Base-by-base conservation (phyloP, 2,888 invertebrate species). In the Xanthia icteritia region DNA sequence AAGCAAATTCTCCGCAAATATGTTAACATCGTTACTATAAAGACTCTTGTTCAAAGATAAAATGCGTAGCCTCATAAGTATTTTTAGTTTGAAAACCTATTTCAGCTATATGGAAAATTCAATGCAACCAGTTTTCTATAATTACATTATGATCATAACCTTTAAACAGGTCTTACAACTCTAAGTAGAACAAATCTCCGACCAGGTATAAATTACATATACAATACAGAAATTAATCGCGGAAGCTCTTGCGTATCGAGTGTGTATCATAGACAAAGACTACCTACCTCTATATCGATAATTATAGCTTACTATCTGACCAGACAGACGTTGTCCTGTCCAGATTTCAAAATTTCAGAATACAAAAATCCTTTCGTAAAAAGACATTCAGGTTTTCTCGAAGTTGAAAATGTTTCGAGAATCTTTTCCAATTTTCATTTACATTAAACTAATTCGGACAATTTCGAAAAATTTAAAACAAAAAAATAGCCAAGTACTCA, bases 161-260 rank as follows among this genome's bases (percentile, higher is more conserved):
- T 20, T 13, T 3, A 36, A 63, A 27, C 36, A 9, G 5, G n/a
- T n/a, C 9, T 15, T 20, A 27, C 15, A 61, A 69, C n/a, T 13
- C 69, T 39, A 80, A 83, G 63, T 60, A 76, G 8, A 54, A 31
- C 84, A 83, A 77, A 76, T 80, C 75, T 48, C 61, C 60, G 42
- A 31, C 23, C 73, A 84, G 85, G 81, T 82, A 80, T 77, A 73
- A 77, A 77, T 81, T 85, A 83, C 78, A 72, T 73, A 72, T 64
- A 84, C 81, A 83, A 83, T 78, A 76, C 76, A 81, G 77, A 81
- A 82, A 78, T 80, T 80, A 86, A 77, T 75, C 61, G 78, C 81
- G 80, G 80, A 82, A 79, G 71, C 71, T 31, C 31, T 70, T 56
- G 65, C 42, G 72, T 82, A 77, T 83, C 64, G 69, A 81, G 61